phyloP scores from a whole-genome alignment of 2,113 vertebrate species.

The Macquaria australasica region DNA sequence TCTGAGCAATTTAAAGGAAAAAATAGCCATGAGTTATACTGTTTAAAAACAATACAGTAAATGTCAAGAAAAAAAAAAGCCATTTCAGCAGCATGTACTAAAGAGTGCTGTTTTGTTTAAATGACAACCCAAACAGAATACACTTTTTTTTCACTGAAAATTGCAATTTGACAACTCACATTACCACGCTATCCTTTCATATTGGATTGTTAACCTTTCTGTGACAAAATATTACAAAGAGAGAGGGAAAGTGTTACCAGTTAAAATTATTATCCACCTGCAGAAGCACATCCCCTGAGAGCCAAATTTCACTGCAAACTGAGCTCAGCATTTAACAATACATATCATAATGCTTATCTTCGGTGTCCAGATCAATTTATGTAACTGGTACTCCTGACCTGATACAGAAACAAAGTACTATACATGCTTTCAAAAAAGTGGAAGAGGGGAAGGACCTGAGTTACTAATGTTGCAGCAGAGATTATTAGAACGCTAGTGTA shows the following conservation, averaged over 20 bases:
- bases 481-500: constrained; percentile 57
- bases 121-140: neutral
- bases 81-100: neutral
- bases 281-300: neutral
- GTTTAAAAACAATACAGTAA: neutral
- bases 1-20: neutral
- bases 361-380: constrained; percentile 25
- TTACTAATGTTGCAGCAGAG: constrained; percentile 41
- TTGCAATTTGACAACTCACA: constrained; percentile 8
- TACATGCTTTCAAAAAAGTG: constrained; percentile 29
- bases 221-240: neutral
- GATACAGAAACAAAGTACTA: constrained; percentile 27
- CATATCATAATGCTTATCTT: constrained; percentile 6
- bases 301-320: constrained; percentile 17
- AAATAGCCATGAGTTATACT: neutral
- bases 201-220: neutral
- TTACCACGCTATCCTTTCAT: neutral
- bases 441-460: constrained; percentile 13
- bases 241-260: neutral
- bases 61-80: neutral
- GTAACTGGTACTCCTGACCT: constrained; percentile 29
- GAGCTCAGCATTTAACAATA: constrained; percentile 27
- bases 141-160: neutral
- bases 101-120: neutral
- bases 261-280: neutral